phyloP scores from a whole-genome alignment of 2,797 vertebrate species.

The Mastacembelus armatus region DNA sequence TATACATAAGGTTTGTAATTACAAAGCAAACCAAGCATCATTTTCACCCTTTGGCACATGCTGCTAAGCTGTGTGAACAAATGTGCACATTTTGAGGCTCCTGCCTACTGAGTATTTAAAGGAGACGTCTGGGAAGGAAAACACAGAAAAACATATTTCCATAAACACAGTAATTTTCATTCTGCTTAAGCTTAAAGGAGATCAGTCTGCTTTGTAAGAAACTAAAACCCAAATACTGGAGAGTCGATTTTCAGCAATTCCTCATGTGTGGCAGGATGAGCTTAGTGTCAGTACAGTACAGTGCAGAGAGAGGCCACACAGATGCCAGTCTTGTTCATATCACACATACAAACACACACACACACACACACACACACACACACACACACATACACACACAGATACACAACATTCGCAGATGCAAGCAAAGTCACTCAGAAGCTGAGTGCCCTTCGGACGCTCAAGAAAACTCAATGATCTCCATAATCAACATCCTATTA shows the following conservation, averaged over 20 bases:
- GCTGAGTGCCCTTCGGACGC: slow-evolving; percentile 8
- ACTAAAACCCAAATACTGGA: slow-evolving; percentile 45
- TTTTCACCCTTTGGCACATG: slow-evolving; percentile 25
- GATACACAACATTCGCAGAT: slow-evolving; percentile 5
- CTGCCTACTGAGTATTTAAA: slow-evolving; percentile 22
- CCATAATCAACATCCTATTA: slow-evolving; percentile 24
- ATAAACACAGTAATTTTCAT: slow-evolving; percentile 52
- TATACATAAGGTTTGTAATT: slow-evolving; percentile 49
- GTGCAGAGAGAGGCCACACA: slow-evolving; percentile 12
- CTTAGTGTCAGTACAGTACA: slow-evolving; percentile 7
- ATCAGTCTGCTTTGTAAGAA: slow-evolving; percentile 49
- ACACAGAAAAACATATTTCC: slow-evolving; percentile 46
- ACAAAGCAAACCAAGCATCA: slow-evolving; percentile 25
- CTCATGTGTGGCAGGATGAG: slow-evolving; percentile 24
- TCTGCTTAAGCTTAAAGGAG: slow-evolving; percentile 45
- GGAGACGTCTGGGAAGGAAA: slow-evolving; percentile 38
- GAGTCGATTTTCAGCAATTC: slow-evolving; percentile 22
- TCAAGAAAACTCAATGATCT: slow-evolving; percentile 37
- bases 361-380: background rate
- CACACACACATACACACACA: too few species aligned
- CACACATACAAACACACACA: slow-evolving; percentile 10
- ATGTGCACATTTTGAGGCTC: slow-evolving; percentile 24
- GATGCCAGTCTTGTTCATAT: slow-evolving; percentile 23
- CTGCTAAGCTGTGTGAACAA: slow-evolving; percentile 22
- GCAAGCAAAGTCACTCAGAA: slow-evolving; percentile 5